These are phyloP conservation scores for Erebia epiphron DNA, from an alignment of 2,888 invertebrate species.

Conservation along the genomic window DNA sequence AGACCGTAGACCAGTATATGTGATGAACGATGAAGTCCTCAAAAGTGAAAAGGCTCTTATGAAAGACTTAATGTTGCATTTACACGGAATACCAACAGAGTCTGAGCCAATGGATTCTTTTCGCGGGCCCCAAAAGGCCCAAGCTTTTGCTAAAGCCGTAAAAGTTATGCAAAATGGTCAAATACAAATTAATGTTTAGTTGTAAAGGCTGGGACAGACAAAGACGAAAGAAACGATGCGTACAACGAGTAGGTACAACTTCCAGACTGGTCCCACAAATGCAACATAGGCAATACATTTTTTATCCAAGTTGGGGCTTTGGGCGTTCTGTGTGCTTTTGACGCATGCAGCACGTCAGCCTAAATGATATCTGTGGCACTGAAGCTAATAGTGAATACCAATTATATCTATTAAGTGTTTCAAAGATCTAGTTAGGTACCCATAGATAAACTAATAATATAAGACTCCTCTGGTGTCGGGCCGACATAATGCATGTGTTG, in stretches of 20 bases:
- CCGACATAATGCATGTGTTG: too few species aligned
- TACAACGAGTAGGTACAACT: neutral
- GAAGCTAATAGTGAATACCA: too few species aligned
- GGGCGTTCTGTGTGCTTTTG: too few species aligned
- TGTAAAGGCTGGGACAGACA: constrained; percentile 13
- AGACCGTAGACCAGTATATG: constrained; percentile 55
- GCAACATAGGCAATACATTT: too few species aligned
- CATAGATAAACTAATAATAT: too few species aligned
- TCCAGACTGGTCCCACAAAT: too few species aligned
- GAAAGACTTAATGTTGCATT: constrained; percentile 53
- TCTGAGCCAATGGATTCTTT: constrained; percentile 56
- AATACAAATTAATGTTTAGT: constrained; percentile 46
- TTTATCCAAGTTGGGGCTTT: too few species aligned
- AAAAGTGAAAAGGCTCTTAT: constrained; percentile 56
- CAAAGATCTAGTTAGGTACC: too few species aligned
- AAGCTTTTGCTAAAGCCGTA: constrained; percentile 55
- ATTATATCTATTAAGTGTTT: too few species aligned
- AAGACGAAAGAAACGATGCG: neutral
- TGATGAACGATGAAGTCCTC: constrained; percentile 67
- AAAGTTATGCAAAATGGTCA: constrained; percentile 49
- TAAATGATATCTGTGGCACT: too few species aligned
- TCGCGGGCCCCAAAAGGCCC: constrained; percentile 55
- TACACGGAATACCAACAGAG: constrained; percentile 51
- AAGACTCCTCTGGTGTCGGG: too few species aligned
- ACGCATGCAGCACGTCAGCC: too few species aligned